Conservation (phyloP, 2,888 invertebrate species). For the Drosophila phalerata region DNA sequence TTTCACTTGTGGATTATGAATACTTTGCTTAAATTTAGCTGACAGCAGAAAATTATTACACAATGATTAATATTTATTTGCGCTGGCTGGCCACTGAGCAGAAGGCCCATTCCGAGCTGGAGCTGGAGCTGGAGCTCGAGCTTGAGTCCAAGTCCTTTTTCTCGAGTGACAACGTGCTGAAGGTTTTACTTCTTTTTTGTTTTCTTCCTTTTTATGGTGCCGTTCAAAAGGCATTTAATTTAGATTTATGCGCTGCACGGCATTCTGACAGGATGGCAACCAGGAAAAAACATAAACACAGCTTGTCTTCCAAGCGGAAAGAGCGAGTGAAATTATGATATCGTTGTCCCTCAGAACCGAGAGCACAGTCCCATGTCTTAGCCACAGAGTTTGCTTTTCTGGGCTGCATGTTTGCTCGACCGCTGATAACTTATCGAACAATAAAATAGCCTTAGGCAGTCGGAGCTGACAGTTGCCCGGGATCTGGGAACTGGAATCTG, state of each 20-base stretch:
- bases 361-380: background rate
- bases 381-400: slow-evolving; percentile 48
- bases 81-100: slow-evolving; percentile 65
- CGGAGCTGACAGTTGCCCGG: slow-evolving; percentile 54
- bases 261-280: slow-evolving; percentile 70
- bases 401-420: slow-evolving; percentile 60
- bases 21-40: slow-evolving; percentile 83
- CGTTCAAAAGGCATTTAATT: slow-evolving; percentile 80
- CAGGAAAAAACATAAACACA: slow-evolving; percentile 63
- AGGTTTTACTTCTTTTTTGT: slow-evolving; percentile 34
- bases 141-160: slow-evolving; percentile 34
- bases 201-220: slow-evolving; percentile 34
- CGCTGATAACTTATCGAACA: slow-evolving; percentile 80
- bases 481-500: too few species aligned
- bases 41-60: slow-evolving; percentile 83
- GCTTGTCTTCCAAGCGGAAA: slow-evolving; percentile 51
- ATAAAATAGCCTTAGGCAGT: slow-evolving; percentile 73
- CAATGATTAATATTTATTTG: slow-evolving; percentile 83
- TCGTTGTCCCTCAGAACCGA: slow-evolving; percentile 39
- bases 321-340: slow-evolving; percentile 69
- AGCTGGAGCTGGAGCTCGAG: background rate
- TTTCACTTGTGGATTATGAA: slow-evolving; percentile 83
- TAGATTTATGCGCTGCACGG: slow-evolving; percentile 79
- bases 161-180: slow-evolving; percentile 75
- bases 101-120: slow-evolving; percentile 3